Evolutionary conservation across 2,113 vertebrate species (phyloP), one percentile per base, ranked within the genome.

Genomic region (Centropus bengalensis): DNA sequence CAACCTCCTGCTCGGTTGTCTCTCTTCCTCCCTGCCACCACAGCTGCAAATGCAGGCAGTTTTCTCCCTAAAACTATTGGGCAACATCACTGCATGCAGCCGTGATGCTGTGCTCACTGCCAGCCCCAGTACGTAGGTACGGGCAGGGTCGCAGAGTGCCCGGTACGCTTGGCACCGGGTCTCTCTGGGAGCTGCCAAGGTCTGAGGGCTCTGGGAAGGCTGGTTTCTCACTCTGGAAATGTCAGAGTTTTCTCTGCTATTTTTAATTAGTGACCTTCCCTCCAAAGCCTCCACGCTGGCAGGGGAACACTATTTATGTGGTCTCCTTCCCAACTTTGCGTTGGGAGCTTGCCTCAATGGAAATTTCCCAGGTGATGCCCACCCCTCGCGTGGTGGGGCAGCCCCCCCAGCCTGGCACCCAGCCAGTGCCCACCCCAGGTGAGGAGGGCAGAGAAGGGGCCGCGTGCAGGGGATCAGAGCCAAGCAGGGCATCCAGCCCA

Each of bases 241-340:
- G 93, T 74, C 95, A 92, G 77, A 44, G 22, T 85, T 89, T 96
- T 91, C 87, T 58, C 84, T 62, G 94, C 93, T 96, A 95, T 95
- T 95, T 97, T 95, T 95, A 95, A 93, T 76, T 68, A 19, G 75
- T 96, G 95, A 97, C 96, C 93, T 96, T 94, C 92, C 93, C 78
- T 68, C 84, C 1, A 33, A 71, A 90, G 81, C 89, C 70, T 17
- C 6, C 51, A 51, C 0, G 45, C 94, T 95, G 95, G 89, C 96
- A 93, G 87, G 63, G 91, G 77, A 93, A 82, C 8, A 4, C 89
- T 51, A 74, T 94, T 95, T 89, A 89, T 7, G 73, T n/a, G 51
- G 87, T 91, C 93, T 82, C 87, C 87, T 59, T 89, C 94, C 58
- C 96, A 79, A 60, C 93, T 59, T 45, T 24, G 66, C 27, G 58